These are phyloP conservation scores for Neoitamus cyanurus DNA, from an alignment of 2,888 invertebrate genomes.

Conservation along the genomic window DNA sequence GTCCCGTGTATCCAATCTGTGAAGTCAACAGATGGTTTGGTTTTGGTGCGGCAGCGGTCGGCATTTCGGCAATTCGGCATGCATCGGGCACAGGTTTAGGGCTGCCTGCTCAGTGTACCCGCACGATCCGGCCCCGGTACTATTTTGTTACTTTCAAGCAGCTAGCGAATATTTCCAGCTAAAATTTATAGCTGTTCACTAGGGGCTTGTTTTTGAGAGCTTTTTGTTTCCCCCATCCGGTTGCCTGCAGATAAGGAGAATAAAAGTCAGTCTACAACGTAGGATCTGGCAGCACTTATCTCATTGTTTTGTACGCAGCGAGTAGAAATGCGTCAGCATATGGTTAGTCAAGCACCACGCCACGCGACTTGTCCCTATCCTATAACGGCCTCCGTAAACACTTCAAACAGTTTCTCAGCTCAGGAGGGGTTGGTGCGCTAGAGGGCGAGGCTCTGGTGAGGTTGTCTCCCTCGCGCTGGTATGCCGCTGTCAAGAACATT, in stretches of 20 bases:
- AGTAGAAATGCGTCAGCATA: not conserved
- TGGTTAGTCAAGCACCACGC: not conserved
- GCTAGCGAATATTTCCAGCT: not conserved
- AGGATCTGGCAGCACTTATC: not conserved
- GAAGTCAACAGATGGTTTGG: no score
- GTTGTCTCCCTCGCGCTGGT: not conserved
- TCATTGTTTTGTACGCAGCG: not conserved
- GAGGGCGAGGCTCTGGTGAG: not conserved
- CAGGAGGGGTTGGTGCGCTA: not conserved
- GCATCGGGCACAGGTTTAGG: no score
- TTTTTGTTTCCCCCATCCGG: not conserved
- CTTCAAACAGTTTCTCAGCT: not conserved
- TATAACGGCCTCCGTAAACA: not conserved
- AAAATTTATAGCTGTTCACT: not conserved
- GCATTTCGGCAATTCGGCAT: no score
- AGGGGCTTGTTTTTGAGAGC: not conserved
- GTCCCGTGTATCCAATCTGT: no score
- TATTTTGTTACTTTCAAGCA: not conserved
- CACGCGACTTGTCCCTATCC: not conserved
- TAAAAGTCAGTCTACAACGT: not conserved
- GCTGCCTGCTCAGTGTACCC: no score
- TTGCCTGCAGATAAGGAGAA: not conserved
- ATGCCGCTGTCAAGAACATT: not conserved
- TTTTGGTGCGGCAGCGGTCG: no score
- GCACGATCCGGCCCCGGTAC: no score